Conservation (phyloP, 2,888 invertebrate genomes). For the Spilosoma lubricipeda region DNA sequence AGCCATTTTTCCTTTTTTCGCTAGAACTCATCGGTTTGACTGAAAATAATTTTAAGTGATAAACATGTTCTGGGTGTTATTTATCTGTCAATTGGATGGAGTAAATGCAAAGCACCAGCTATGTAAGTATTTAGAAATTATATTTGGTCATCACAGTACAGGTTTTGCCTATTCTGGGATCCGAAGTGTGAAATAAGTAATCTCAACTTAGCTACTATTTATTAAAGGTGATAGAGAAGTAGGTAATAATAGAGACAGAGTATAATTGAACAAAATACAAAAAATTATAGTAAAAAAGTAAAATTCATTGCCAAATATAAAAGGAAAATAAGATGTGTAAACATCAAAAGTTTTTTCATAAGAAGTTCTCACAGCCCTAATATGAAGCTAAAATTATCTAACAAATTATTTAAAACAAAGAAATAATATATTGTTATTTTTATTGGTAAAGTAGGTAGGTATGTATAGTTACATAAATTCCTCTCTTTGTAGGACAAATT, state of each 20-base stretch:
- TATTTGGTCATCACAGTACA: too few relatives aligned
- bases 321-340: too few relatives aligned
- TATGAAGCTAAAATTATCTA: too few relatives aligned
- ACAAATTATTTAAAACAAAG: background rate
- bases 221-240: background rate
- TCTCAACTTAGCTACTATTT: too few relatives aligned
- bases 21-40: background rate
- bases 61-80: background rate
- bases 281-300: background rate
- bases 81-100: background rate
- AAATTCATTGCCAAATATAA: background rate
- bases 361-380: too few relatives aligned
- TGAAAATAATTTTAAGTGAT: background rate
- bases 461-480: too few relatives aligned
- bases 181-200: background rate
- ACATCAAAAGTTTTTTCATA: too few relatives aligned
- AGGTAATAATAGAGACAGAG: background rate
- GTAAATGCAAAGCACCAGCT: too few relatives aligned
- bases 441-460: background rate
- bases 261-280: background rate
- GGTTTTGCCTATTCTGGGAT: too few relatives aligned
- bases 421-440: background rate
- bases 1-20: too few relatives aligned
- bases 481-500: too few relatives aligned
- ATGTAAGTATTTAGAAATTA: too few relatives aligned